These are phyloP conservation scores for Eptesicus fuscus DNA, from an alignment of 2,113 vertebrate species.

Conservation along the genomic window DNA sequence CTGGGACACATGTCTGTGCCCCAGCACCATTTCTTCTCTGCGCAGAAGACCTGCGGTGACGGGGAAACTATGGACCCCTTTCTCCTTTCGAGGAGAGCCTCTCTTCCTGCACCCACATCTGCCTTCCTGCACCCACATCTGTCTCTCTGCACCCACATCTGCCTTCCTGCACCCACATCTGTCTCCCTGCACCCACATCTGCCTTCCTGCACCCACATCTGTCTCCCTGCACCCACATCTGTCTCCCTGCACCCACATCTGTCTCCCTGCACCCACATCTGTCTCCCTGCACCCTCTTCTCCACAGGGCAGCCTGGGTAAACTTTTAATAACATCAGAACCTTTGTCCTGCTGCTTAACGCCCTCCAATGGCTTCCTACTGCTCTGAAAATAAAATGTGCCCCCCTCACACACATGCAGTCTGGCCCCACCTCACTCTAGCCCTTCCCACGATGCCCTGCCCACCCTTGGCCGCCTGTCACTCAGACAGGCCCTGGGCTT, in stretches of 20 bases:
- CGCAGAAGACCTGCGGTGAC: background rate
- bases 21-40: background rate
- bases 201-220: no score
- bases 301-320: background rate
- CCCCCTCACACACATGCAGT: background rate
- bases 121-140: background rate
- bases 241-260: background rate
- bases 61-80: background rate
- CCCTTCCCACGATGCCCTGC: background rate
- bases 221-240: background rate
- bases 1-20: background rate
- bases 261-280: no score
- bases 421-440: background rate
- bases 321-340: background rate
- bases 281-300: background rate
- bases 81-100: background rate
- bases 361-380: background rate
- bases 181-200: background rate
- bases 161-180: background rate
- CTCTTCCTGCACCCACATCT: background rate
- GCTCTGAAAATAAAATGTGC: background rate
- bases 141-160: no score
- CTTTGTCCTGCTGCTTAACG: background rate
- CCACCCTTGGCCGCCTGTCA: background rate
- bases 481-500: background rate